A percentile compares a stretch with the other conserved stretches of the same genome.
Conservation (phyloP, 2,797 vertebrate species). For the Syndactyla subalaris region DNA sequence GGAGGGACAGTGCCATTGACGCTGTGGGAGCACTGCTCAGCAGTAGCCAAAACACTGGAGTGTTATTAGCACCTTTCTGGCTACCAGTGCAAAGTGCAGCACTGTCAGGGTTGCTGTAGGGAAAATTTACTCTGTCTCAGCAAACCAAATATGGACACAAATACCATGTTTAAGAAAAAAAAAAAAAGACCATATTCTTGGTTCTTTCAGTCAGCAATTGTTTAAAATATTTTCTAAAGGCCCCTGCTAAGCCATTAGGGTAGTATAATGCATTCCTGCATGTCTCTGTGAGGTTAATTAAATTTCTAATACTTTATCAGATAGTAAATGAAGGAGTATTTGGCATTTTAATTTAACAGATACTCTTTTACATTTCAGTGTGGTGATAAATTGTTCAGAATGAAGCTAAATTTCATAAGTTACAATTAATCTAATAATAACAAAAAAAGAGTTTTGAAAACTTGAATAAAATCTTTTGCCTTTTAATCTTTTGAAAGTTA, state of each 20-base stretch:
- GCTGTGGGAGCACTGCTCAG: background rate
- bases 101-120: background rate
- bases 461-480: background rate
- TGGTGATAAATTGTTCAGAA: background rate
- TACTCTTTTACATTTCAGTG: background rate
- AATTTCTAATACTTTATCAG: background rate
- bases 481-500: background rate
- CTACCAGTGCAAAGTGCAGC: background rate
- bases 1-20: background rate
- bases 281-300: constrained; percentile 12
- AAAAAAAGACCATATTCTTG: background rate
- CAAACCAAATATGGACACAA: background rate
- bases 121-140: background rate
- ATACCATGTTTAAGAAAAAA: background rate
- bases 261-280: background rate
- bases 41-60: background rate
- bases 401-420: background rate
- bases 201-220: background rate
- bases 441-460: background rate
- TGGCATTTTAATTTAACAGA: background rate
- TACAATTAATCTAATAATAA: background rate
- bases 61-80: background rate
- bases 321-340: background rate
- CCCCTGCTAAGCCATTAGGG: background rate
- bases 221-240: background rate